These are phyloP conservation scores for Troilus luridus DNA, from an alignment of 2,888 invertebrate species.

Conservation along the genomic window DNA sequence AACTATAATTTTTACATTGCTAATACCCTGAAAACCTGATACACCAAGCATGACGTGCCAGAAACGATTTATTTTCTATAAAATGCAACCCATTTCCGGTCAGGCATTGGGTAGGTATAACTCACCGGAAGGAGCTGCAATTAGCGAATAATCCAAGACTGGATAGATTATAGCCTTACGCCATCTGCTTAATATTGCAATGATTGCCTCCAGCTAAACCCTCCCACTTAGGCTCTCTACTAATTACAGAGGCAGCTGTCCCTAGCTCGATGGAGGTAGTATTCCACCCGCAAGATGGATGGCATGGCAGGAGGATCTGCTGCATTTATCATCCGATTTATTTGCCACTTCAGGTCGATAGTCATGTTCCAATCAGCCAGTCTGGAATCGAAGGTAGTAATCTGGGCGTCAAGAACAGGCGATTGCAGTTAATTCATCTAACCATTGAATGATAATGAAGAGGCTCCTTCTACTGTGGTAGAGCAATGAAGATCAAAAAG, in stretches of 20 bases:
- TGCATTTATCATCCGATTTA: background rate
- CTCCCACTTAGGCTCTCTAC: background rate
- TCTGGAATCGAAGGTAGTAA: background rate
- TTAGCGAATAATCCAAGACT: background rate
- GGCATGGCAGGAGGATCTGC: background rate
- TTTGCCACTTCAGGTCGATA: background rate
- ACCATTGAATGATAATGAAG: background rate
- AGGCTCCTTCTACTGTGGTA: no score
- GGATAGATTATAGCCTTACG: constrained; percentile 9
- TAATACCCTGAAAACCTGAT: background rate
- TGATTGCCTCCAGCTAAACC: background rate
- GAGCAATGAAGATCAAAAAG: no score
- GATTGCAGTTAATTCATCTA: background rate
- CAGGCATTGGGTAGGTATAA: background rate
- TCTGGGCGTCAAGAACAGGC: background rate
- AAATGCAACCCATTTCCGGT: background rate
- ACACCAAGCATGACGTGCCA: background rate
- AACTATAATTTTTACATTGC: background rate
- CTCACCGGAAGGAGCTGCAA: background rate
- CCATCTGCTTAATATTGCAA: constrained; percentile 33
- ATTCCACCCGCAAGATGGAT: background rate
- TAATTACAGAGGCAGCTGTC: constrained; percentile 33
- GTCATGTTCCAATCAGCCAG: background rate
- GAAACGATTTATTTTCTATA: background rate
- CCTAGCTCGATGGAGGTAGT: background rate